Evolutionary conservation across 92 coral and sea anemone genomes (phyloP).

Genomic region (Phenganax subtilis): DNA sequence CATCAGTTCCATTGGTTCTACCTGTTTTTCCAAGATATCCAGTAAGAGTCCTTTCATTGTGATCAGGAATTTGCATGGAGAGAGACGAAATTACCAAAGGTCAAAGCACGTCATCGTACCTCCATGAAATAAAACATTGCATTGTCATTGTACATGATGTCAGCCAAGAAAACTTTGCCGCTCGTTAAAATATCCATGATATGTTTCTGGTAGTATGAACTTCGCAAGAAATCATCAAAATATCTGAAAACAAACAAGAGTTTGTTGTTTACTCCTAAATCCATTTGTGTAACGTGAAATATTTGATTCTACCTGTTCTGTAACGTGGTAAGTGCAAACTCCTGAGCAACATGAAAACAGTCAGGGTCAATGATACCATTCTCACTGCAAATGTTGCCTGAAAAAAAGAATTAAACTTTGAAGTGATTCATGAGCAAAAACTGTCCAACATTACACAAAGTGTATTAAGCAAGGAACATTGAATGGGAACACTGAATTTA

Average conservation of each 20-base stretch:
- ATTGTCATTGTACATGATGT: slow-evolving; percentile 80
- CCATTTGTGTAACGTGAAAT: neutral
- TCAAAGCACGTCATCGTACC: slow-evolving; percentile 46
- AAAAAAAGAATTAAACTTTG: neutral
- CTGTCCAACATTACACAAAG: no score
- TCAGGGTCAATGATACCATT: slow-evolving; percentile 88
- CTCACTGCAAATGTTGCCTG: slow-evolving; percentile 90
- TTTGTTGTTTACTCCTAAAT: neutral
- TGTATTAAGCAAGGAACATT: neutral
- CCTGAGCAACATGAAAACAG: slow-evolving; percentile 81
- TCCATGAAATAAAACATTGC: slow-evolving; percentile 98
- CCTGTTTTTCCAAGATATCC: no score
- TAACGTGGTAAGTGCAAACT: slow-evolving; percentile 78
- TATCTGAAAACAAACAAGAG: slow-evolving; percentile 49
- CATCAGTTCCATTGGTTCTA: neutral
- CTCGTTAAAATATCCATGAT: slow-evolving; percentile 86
- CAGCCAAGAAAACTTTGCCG: slow-evolving; percentile 89
- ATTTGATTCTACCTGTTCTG: slow-evolving; percentile 58
- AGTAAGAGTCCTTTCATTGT: no score
- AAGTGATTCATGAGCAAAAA: neutral
- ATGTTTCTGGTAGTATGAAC: slow-evolving; percentile 82
- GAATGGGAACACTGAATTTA: no score
- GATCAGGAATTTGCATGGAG: neutral
- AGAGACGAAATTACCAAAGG: neutral
- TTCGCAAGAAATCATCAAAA: slow-evolving; percentile 74